Evolutionary conservation across 2,888 invertebrate species (phyloP).

Genomic region (Pelosia muscerda): DNA sequence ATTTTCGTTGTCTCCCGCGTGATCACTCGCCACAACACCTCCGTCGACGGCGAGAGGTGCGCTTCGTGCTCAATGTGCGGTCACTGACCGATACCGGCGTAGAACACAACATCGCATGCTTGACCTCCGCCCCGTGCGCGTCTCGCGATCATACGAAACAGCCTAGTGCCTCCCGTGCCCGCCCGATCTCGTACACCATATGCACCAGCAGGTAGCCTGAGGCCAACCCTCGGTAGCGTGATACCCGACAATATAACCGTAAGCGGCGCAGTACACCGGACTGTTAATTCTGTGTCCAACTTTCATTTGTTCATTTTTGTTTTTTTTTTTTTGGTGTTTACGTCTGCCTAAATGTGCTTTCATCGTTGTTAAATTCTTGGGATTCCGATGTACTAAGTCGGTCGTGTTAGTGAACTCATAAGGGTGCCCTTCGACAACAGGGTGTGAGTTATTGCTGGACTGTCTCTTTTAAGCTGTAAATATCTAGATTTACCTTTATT

Average conservation of each 20-base stretch:
- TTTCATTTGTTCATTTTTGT: conserved; percentile 82
- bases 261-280: conserved; percentile 66
- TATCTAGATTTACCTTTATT: conserved; percentile 13
- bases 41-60: conserved; percentile 69
- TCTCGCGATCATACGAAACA: conserved; percentile 38
- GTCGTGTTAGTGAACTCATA: conserved; percentile 56
- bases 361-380: conserved; percentile 66
- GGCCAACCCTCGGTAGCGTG: conserved; percentile 76
- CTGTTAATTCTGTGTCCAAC: conserved; percentile 73
- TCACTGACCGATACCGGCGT: conserved; percentile 77
- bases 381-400: conserved; percentile 55
- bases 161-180: conserved; percentile 45
- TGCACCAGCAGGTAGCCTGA: conserved; percentile 72
- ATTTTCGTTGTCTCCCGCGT: conserved; percentile 68
- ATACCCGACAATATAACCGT: conserved; percentile 73
- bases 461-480: conserved; percentile 26
- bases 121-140: conserved; percentile 56
- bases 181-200: conserved; percentile 53
- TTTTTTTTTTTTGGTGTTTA: conserved; percentile 80
- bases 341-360: conserved; percentile 79
- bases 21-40: conserved; percentile 73
- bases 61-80: conserved; percentile 68
- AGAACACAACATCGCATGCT: conserved; percentile 50
- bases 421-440: conserved; percentile 48
- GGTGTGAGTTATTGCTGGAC: conserved; percentile 49